These are phyloP conservation scores for Plecotus auritus DNA, from an alignment of 2,113 vertebrate genomes.

Conservation along the genomic window DNA sequence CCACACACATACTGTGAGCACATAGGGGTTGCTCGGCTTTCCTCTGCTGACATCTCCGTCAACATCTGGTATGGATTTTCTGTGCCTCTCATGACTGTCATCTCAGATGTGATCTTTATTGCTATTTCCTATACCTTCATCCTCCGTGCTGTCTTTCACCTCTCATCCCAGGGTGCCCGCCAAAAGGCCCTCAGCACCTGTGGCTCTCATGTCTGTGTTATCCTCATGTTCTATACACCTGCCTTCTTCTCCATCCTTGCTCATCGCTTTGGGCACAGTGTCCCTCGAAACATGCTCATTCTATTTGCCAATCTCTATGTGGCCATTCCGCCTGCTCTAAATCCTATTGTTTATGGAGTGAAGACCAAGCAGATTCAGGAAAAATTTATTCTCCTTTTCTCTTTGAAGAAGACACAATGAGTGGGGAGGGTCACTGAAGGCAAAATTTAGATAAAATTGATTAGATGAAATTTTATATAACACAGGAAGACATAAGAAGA, in stretches of 20 bases:
- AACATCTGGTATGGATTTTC: constrained; percentile 69
- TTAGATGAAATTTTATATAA: neutral
- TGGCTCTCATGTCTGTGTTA: constrained; percentile 61
- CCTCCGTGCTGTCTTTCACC: constrained; percentile 31
- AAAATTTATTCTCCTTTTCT: constrained; percentile 28
- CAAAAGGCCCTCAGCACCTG: constrained; percentile 63
- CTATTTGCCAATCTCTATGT: constrained; percentile 68
- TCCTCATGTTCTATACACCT: constrained; percentile 68
- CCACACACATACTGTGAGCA: constrained; percentile 68
- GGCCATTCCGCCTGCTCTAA: constrained; percentile 57
- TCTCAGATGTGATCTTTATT: constrained; percentile 57
- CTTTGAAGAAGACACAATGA: neutral
- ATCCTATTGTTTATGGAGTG: constrained; percentile 65
- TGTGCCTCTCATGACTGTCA: constrained; percentile 56
- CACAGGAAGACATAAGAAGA: neutral
- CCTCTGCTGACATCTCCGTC: constrained; percentile 63
- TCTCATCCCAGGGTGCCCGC: constrained; percentile 60
- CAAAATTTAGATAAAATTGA: neutral
- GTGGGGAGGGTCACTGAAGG: neutral
- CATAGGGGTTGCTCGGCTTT: constrained; percentile 57
- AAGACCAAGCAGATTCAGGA: constrained; percentile 60
- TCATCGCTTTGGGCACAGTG: constrained; percentile 63
- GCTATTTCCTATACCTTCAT: constrained; percentile 61
- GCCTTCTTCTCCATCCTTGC: constrained; percentile 61
- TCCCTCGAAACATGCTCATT: constrained; percentile 57